A percentile compares a stretch with the other conserved stretches of the same genome.
Evolutionary conservation across 2,797 vertebrate genomes (phyloP).

Genomic region (Carcharodon carcharias): DNA sequence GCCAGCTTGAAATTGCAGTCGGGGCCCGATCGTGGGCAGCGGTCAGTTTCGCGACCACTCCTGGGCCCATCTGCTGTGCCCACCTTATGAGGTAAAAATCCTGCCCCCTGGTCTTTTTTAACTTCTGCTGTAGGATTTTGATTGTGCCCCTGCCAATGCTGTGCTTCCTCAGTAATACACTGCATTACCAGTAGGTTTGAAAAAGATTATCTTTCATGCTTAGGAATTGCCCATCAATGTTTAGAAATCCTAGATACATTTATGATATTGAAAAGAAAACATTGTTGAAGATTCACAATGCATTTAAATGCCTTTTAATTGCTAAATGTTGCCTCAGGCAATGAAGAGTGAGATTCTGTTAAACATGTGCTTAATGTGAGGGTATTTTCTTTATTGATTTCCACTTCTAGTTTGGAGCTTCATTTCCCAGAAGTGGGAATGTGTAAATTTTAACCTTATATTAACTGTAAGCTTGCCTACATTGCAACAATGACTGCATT

Average conservation of each 20-base stretch:
- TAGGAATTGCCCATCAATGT: background rate
- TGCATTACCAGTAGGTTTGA: background rate
- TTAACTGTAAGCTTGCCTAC: background rate
- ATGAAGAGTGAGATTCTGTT: background rate
- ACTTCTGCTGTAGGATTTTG: background rate
- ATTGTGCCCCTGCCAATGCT: background rate
- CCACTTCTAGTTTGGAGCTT: background rate
- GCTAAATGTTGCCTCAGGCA: background rate
- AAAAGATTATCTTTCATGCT: background rate
- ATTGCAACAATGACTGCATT: background rate
- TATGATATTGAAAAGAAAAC: background rate
- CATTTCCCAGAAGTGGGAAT: background rate
- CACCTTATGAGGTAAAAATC: too few species aligned
- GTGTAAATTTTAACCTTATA: background rate
- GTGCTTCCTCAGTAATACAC: background rate
- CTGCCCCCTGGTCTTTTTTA: background rate
- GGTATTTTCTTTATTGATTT: background rate
- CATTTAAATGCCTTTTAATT: background rate
- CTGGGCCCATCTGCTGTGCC: too few species aligned
- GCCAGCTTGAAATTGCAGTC: too few species aligned
- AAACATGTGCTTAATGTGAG: background rate
- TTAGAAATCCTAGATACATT: background rate
- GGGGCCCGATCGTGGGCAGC: too few species aligned
- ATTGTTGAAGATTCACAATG: background rate
- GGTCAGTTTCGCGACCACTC: too few species aligned